Evolutionary conservation across 1,140 invertebrate genomes (phyloP).

Genomic region (Leguminivora glycinivorella): DNA sequence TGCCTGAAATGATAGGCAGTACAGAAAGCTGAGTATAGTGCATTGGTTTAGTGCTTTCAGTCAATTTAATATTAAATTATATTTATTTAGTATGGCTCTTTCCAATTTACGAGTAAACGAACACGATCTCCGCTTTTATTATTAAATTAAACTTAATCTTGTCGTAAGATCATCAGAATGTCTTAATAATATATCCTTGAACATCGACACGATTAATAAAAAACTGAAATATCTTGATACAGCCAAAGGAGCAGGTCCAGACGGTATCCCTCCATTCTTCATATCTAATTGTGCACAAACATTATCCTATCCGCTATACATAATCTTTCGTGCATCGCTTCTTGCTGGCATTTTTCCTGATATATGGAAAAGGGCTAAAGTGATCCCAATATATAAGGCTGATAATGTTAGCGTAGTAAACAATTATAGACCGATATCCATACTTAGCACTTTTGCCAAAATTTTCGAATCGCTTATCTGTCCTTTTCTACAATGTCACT

Average conservation of each 20-base stretch:
- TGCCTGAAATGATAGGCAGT: neutral
- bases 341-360: slow-evolving; percentile 32
- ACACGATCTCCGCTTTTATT: too few species aligned
- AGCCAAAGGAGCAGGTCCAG: slow-evolving; percentile 31
- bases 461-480: slow-evolving; percentile 35
- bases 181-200: neutral
- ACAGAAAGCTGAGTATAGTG: neutral
- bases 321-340: slow-evolving; percentile 37
- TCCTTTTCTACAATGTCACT: neutral
- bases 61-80: neutral
- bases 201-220: slow-evolving; percentile 1
- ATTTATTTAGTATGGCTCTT: neutral
- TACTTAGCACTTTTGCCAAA: slow-evolving; percentile 38
- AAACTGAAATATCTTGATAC: slow-evolving; percentile 21
- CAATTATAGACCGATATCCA: slow-evolving; percentile 47
- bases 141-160: too few species aligned
- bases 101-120: too few species aligned
- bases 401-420: slow-evolving; percentile 29
- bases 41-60: neutral
- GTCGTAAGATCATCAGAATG: neutral
- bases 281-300: neutral
- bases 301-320: slow-evolving; percentile 20
- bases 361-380: slow-evolving; percentile 38
- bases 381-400: slow-evolving; percentile 40
- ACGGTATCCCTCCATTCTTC: slow-evolving; percentile 30